phyloP scores from a whole-genome alignment of 1,140 invertebrate genomes.

The Drosophila eugracilis region DNA sequence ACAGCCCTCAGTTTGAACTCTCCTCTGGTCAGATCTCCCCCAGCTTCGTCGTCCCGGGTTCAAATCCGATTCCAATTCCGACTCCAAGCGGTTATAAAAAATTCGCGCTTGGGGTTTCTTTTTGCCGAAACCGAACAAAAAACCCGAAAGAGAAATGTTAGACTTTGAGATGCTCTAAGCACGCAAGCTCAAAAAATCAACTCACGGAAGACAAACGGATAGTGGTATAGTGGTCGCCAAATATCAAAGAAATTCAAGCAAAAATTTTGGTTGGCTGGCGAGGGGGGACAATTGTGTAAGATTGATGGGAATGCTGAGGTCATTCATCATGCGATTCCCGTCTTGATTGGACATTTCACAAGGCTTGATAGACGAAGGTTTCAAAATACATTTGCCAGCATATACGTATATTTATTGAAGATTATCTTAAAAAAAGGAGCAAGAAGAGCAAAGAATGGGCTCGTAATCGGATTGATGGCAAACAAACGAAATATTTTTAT shows the following conservation, averaged over 20 bases:
- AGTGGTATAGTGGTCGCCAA: constrained; percentile 34
- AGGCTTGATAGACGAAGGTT: constrained; percentile 37
- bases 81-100: constrained; percentile 69
- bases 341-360: constrained; percentile 55
- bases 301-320: constrained; percentile 57
- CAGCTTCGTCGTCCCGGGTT: constrained; percentile 44
- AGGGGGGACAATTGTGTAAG: constrained; percentile 42
- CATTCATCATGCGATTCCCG: constrained; percentile 58
- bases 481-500: too few species aligned
- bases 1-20: constrained; percentile 64
- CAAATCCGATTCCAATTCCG: constrained; percentile 13
- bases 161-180: constrained; percentile 61
- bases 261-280: constrained; percentile 6
- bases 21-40: constrained; percentile 36
- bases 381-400: constrained; percentile 24
- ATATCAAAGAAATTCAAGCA: constrained; percentile 54
- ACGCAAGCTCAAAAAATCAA: constrained; percentile 49
- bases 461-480: constrained; percentile 10
- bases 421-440: constrained; percentile 19
- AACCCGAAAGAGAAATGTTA: constrained; percentile 49
- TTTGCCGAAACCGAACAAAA: constrained; percentile 5
- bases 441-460: constrained; percentile 5
- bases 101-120: constrained; percentile 46
- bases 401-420: constrained; percentile 17
- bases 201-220: constrained; percentile 29